Base-by-base conservation (phyloP, 2,888 invertebrate species). In the Meiosimyza decipiens region DNA sequence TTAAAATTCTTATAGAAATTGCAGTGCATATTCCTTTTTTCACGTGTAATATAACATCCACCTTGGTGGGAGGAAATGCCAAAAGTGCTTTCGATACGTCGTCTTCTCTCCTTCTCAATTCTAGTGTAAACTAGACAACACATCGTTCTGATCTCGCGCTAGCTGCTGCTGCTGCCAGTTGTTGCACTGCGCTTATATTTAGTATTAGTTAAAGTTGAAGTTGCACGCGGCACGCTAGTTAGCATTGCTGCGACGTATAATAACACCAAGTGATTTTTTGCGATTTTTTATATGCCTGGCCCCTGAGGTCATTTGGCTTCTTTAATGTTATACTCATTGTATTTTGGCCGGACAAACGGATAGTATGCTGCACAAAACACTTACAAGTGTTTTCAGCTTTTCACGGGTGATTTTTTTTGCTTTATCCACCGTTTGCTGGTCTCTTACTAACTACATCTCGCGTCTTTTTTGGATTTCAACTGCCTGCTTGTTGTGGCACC, bases 301-400 rank as follows among this genome's bases (percentile, higher is more conserved):
- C 84, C 28, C 81, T 71, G 69, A 78, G 82, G 84, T 82, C 82
- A 83, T 81, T 81, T 83, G 77, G 83, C 83, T 82, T 81, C 82
- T 84, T 82, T 78, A 82, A 81, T 79, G 80, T 79, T 79, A 79
- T 79, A 76, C 77, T 63, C 70, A 40, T 51, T 81, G 76, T 80
- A 81, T 80, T 81, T 16, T 57, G 28, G 55, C 67, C 15, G 12
- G 40, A 59, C 68, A 68, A 68, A 78, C 74, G 79, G 77, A 76
- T 77, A 81, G 81, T 81, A 81, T 77, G 69, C 40, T 40, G 40
- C 40, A 40, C 76, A 76, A 78, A 82, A 83, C 81, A 82, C 82
- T 82, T 75, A 74, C 81, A 79, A 82, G 81, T 82, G 81, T 78
- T 81, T 78, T 76, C 75, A 57, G 28, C 13, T 15, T 63, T 68